A percentile compares a stretch with the other conserved stretches of the same genome.
These are phyloP conservation scores for Cataglyphis cursor DNA, from an alignment of 2,888 invertebrate genomes.

Conservation along the genomic window DNA sequence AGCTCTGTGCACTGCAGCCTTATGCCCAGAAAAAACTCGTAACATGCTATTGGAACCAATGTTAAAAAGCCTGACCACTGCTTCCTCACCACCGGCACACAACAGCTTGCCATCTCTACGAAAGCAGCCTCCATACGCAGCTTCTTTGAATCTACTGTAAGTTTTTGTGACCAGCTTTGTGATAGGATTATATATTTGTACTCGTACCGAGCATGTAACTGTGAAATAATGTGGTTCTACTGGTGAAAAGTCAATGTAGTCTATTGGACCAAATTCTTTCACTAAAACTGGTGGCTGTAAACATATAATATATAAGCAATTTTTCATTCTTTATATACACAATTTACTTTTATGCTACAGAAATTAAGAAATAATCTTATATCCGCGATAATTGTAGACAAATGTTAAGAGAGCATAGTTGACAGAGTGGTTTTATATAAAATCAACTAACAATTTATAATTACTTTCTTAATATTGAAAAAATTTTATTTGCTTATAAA, in stretches of 20 bases:
- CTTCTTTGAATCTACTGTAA: conserved; percentile 93
- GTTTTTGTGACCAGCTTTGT: conserved; percentile 94
- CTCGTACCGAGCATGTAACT: conserved; percentile 96
- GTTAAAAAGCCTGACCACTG: conserved; percentile 95
- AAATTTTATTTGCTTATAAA: background rate
- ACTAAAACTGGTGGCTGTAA: conserved; percentile 93
- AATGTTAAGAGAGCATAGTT: background rate
- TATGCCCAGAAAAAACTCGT: conserved; percentile 95
- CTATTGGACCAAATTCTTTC: conserved; percentile 97
- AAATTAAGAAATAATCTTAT: background rate
- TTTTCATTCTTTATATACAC: background rate
- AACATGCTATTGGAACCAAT: conserved; percentile 93
- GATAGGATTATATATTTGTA: conserved; percentile 95
- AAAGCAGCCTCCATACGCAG: conserved; percentile 95
- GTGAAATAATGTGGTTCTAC: conserved; percentile 96
- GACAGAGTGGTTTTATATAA: background rate
- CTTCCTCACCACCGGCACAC: conserved; percentile 96
- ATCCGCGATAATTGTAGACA: background rate
- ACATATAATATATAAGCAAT: conserved; percentile 45
- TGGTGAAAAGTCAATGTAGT: conserved; percentile 96
- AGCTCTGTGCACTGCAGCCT: conserved; percentile 93
- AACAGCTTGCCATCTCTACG: conserved; percentile 94
- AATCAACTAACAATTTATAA: background rate
- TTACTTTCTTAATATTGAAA: background rate
- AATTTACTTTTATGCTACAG: background rate